Base-by-base conservation (phyloP, 2,888 invertebrate species). In the Agrotis ipsilon region DNA sequence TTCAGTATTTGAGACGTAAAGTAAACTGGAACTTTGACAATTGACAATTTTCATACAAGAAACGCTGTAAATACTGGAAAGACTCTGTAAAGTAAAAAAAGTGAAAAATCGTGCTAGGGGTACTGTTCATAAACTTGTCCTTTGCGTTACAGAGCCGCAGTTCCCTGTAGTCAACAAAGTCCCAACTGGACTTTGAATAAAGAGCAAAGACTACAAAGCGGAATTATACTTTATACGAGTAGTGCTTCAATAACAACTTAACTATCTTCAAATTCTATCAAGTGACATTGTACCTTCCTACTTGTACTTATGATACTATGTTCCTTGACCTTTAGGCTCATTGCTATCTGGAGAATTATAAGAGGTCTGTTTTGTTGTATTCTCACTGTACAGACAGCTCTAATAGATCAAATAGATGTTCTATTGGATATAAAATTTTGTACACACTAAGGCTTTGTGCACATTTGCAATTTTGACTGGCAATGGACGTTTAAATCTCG, bases 251-350 rank as follows among this genome's bases (percentile, higher is more conserved):
- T 14, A 74, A 63, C 52, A 52, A 49, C 46, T 57, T 16, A 19
- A 18, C n/a, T 55, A 59, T 65, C 58, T 59, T 61, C n/a, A 59
- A 68, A 58, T 65, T 55, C 11, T 65, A 27, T 43, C 2, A 3
- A 79, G 43, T 76, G 68, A 74, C 69, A 70, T 79, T 75, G 68
- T 72, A 73, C 39, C 49, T 32, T 49, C 46, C 13, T 48, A 55
- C 24, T 1, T 14, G 61, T 62, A 75, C 51, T 51, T 57, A 49
- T 59, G 61, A 84, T 70, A 68, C 71, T 70, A 39, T 67, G 71
- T 82, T 59, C 83, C 84, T 82, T 84, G 80, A 84, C 83, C 85
- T 83, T 82, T 82, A 58, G 32, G 54, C 72, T 80, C 68, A 69
- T 68, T 72, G 72, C 72, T 82, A 80, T 84, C 80, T 70, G 43